Evolutionary conservation across 2,797 vertebrate genomes (phyloP).

Genomic region (Echeneis naucrates): DNA sequence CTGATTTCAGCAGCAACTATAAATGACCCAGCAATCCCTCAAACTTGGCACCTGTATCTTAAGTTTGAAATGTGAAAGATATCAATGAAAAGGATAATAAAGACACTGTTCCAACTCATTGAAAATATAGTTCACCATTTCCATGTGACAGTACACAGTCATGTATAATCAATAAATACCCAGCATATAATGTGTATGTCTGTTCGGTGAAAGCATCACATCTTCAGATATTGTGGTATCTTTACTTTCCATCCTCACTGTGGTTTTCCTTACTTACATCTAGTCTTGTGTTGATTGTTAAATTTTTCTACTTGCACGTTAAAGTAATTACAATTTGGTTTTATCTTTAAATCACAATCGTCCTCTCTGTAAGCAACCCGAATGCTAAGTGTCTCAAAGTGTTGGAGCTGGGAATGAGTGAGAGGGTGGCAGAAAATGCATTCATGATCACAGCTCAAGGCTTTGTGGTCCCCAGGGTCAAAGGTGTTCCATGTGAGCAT

Average conservation of each 20-base stretch:
- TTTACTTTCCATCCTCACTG: background rate
- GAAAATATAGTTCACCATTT: background rate
- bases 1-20: conserved; percentile 3
- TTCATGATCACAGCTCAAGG: conserved; percentile 43
- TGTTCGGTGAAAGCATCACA: background rate
- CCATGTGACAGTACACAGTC: background rate
- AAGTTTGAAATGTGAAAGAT: background rate
- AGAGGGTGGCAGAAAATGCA: conserved; percentile 41
- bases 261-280: background rate
- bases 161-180: background rate
- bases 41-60: background rate
- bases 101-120: background rate
- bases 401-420: conserved; percentile 39
- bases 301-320: background rate
- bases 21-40: conserved; percentile 6
- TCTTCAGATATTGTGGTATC: background rate
- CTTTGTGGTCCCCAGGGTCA: conserved; percentile 61
- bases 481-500: conserved; percentile 74
- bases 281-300: background rate
- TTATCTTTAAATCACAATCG: conserved; percentile 10
- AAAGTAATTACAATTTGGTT: conserved; percentile 20
- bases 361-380: conserved; percentile 7
- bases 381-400: background rate
- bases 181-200: background rate
- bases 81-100: conserved; percentile 11